Base-by-base conservation (phyloP, 2,113 vertebrate species). In the Anoura caudifer region DNA sequence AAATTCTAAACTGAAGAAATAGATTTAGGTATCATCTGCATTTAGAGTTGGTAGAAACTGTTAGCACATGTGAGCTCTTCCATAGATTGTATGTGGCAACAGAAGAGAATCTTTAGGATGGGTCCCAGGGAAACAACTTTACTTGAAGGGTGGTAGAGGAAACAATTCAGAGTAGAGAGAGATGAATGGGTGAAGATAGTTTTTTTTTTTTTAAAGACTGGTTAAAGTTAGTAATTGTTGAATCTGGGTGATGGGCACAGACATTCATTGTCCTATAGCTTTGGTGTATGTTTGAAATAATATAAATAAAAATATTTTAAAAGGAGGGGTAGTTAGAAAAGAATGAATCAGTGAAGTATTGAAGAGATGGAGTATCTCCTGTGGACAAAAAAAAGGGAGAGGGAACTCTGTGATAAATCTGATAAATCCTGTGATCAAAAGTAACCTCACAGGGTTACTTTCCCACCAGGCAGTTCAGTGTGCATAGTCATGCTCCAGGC, bases 271-370 rank as follows among this genome's bases (percentile, higher is more conserved):
- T 61, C 43, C 28, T 83, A 59, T 24, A 73, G 17, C 14, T 75
- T 81, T 63, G 36, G 13, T 56, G 50, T 95, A 4, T 56, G 43
- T 82, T 93, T 91, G 28, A 95, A 91, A 93, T 70, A 65, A 90
- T 69, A 81, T 20, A 89, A 80, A 87, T 65, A 69, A 91, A 91
- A 81, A 52, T 28, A 56, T 33, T 81, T 90, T 59, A 52, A 93
- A 70, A 82, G n/a, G 36, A 80, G 31, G 14, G 47, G 14, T 10
- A 41, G 31, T 31, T 76, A 3, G 31, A 77, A 5, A 12, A 76
- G 4, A 19, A 85, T 33, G 75, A 79, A 82, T 56, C 54, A 26
- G 7, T 77, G 70, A 91, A 87, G 9, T 90, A 90, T 76, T 91
- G 59, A 52, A 69, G 36, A 94, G 76, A 38, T 47, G 7, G 19